Conservation (phyloP, 2,797 vertebrate species). For the Avahi laniger region DNA sequence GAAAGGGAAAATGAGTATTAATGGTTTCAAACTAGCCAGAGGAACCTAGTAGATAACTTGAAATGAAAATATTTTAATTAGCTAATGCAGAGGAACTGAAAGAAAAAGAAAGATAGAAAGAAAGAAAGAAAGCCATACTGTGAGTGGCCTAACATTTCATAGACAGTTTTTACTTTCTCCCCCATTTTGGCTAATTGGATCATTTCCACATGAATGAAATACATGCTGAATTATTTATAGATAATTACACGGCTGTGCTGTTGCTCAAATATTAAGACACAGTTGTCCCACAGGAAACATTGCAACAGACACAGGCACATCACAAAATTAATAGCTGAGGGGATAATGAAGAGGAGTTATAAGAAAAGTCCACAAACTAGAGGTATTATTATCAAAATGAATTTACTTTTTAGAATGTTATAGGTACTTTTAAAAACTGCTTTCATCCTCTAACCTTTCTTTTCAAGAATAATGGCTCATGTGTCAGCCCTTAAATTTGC, state of each 20-base stretch:
- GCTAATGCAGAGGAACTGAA: constrained; percentile 57
- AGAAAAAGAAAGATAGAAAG: too few species aligned
- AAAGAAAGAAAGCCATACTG: constrained; percentile 54
- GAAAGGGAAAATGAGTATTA: constrained; percentile 28
- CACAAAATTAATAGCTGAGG: constrained; percentile 83
- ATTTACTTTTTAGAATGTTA: constrained; percentile 54
- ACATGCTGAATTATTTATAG: constrained; percentile 88
- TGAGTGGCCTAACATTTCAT: constrained; percentile 71
- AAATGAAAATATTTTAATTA: constrained; percentile 74
- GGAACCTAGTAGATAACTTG: constrained; percentile 52
- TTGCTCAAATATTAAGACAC: constrained; percentile 89
- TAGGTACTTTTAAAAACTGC: constrained; percentile 11
- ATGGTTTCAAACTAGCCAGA: constrained; percentile 31
- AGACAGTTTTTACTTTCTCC: constrained; percentile 75
- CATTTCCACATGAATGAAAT: constrained; percentile 85
- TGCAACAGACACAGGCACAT: constrained; percentile 81
- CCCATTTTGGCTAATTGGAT: constrained; percentile 83
- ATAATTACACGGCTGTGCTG: constrained; percentile 85
- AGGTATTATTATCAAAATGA: constrained; percentile 69
- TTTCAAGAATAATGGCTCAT: constrained; percentile 70
- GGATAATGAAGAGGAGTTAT: constrained; percentile 69
- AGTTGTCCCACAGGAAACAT: constrained; percentile 84
- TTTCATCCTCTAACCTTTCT: constrained; percentile 25
- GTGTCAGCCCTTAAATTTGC: constrained; percentile 43
- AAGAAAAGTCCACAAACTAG: constrained; percentile 57